phyloP scores from a whole-genome alignment of 2,113 vertebrate species.

The Hypocryptadius cinnamomeus region DNA sequence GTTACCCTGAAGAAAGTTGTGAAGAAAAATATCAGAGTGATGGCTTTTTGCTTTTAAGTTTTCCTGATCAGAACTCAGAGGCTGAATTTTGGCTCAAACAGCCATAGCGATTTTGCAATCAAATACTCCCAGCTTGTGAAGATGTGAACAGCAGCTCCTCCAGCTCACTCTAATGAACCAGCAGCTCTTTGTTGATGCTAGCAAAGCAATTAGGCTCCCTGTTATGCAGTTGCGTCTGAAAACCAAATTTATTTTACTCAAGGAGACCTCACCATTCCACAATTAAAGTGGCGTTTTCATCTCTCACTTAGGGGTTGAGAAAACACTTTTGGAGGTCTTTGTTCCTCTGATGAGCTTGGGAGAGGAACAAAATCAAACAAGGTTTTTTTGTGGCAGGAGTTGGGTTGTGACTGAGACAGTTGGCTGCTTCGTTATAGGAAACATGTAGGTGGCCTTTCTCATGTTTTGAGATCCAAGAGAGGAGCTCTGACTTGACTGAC shows the following conservation, averaged over 20 bases:
- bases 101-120: neutral
- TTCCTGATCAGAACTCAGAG: conserved; percentile 10
- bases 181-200: neutral
- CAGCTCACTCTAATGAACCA: neutral
- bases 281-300: conserved; percentile 23
- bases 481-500: neutral
- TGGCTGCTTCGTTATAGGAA: conserved; percentile 32
- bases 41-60: conserved; percentile 16
- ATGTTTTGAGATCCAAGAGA: neutral
- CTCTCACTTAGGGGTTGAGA: neutral
- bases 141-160: neutral
- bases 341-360: neutral
- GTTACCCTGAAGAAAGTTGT: neutral
- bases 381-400: neutral
- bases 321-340: conserved; percentile 1
- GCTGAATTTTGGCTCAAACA: conserved; percentile 13
- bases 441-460: conserved; percentile 9
- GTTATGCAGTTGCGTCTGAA: neutral
- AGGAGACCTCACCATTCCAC: neutral
- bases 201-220: conserved; percentile 10
- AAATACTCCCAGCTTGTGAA: neutral
- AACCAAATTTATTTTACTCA: neutral
- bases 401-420: neutral
- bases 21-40: neutral
- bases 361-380: neutral